Evolutionary conservation across 1,140 invertebrate genomes (phyloP).

Genomic region (Oncopodura yosiiana): DNA sequence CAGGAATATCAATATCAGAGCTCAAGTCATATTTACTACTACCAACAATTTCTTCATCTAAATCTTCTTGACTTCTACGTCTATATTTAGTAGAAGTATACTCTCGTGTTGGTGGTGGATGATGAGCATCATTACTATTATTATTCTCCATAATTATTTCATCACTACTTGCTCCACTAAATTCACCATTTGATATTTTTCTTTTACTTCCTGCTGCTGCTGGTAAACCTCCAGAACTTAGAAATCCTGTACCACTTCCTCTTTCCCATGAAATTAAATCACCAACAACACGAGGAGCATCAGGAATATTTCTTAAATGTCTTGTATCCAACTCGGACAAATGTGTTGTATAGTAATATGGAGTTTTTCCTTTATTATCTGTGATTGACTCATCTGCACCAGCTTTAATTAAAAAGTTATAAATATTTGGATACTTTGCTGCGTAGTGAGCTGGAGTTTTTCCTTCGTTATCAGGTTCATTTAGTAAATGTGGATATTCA

Average conservation of each 20-base stretch:
- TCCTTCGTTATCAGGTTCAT: conserved; percentile 64
- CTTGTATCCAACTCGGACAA: conserved; percentile 60
- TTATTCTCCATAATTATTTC: no score
- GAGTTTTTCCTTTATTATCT: conserved; percentile 74
- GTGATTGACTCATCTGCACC: conserved; percentile 67
- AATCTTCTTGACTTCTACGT: background rate
- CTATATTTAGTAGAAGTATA: background rate
- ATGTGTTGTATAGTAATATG: conserved; percentile 65
- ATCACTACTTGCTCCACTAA: background rate
- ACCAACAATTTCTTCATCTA: background rate
- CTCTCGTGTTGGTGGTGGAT: background rate
- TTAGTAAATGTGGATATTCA: conserved; percentile 53
- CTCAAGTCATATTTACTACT: no score
- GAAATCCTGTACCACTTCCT: background rate
- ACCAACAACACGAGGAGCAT: conserved; percentile 53
- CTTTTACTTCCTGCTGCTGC: conserved; percentile 4
- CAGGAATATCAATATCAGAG: no score
- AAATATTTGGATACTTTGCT: conserved; percentile 57
- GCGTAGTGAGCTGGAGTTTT: conserved; percentile 85
- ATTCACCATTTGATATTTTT: conserved; percentile 25
- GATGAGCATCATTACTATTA: no score
- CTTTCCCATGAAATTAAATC: conserved; percentile 30
- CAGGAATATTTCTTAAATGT: conserved; percentile 57
- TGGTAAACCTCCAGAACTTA: background rate
- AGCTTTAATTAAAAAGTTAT: conserved; percentile 58